These are phyloP conservation scores for Cyprinodon diabolis DNA, from an alignment of 2,797 vertebrate genomes.

Conservation along the genomic window DNA sequence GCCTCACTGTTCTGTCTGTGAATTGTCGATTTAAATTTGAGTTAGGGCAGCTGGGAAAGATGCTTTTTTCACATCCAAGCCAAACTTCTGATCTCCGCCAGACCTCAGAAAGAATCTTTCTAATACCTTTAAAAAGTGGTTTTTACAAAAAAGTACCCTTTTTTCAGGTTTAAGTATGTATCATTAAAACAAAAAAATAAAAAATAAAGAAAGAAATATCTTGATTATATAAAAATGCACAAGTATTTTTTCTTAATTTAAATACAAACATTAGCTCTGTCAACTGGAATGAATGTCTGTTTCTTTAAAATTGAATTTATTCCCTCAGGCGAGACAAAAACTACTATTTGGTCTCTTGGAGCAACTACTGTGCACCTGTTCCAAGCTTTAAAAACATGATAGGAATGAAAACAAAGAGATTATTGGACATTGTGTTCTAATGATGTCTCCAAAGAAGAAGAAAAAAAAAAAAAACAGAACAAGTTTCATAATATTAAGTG, in stretches of 20 bases:
- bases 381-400: conserved; percentile 29
- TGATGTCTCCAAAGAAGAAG: conserved; percentile 46
- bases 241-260: no score
- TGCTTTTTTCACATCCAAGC: neutral
- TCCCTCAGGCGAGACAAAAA: conserved; percentile 1
- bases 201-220: neutral
- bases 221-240: neutral
- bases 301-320: neutral
- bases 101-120: neutral
- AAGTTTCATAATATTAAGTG: conserved; percentile 50
- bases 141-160: neutral
- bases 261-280: neutral
- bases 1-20: neutral
- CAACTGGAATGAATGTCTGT: no score
- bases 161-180: neutral
- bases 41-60: neutral
- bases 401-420: conserved; percentile 43
- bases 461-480: conserved; percentile 35
- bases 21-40: neutral
- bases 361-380: conserved; percentile 9
- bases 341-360: conserved; percentile 16
- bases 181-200: neutral
- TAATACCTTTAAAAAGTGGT: neutral
- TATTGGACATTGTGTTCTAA: conserved; percentile 48
- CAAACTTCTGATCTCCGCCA: neutral